phyloP scores from a whole-genome alignment of 1,140 invertebrate species.

The Doryteuthis pealeii region DNA sequence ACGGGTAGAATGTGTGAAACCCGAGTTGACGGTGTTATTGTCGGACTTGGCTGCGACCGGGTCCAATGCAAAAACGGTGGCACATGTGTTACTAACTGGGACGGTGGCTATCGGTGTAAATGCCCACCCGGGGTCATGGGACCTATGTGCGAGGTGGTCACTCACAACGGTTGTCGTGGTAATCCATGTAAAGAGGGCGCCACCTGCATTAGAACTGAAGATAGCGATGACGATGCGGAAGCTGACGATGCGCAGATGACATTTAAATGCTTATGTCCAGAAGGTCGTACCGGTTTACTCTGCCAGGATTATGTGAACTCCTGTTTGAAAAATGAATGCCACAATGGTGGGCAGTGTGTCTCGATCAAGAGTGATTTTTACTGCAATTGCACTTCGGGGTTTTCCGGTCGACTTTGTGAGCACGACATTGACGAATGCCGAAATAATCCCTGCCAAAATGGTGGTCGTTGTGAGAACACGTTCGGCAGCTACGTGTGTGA shows the following conservation, averaged over 20 bases:
- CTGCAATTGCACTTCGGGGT: slow-evolving; percentile 64
- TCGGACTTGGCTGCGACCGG: slow-evolving; percentile 49
- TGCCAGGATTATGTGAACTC: slow-evolving; percentile 23
- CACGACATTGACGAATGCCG: slow-evolving; percentile 44
- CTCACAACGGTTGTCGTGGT: slow-evolving; percentile 85
- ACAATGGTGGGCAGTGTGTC: slow-evolving; percentile 12
- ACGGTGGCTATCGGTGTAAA: neutral
- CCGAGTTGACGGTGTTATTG: slow-evolving; percentile 64
- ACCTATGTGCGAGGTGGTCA: slow-evolving; percentile 69
- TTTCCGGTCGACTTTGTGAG: slow-evolving; percentile 34
- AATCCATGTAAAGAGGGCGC: slow-evolving; percentile 85
- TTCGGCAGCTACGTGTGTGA: slow-evolving; percentile 24
- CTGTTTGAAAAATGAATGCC: slow-evolving; percentile 33
- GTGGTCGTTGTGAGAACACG: slow-evolving; percentile 41
- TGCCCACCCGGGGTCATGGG: slow-evolving; percentile 62
- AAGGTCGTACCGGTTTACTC: slow-evolving; percentile 23
- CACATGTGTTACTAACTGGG: slow-evolving; percentile 64
- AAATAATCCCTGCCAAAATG: slow-evolving; percentile 36
- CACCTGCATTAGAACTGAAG: slow-evolving; percentile 58
- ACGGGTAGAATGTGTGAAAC: slow-evolving; percentile 65
- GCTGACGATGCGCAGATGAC: neutral
- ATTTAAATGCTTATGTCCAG: slow-evolving; percentile 23
- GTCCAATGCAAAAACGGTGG: slow-evolving; percentile 34
- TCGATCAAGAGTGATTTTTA: slow-evolving; percentile 85
- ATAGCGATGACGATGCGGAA: neutral